These are phyloP conservation scores for Celastrina argiolus DNA, from an alignment of 2,888 invertebrate species.

Conservation along the genomic window DNA sequence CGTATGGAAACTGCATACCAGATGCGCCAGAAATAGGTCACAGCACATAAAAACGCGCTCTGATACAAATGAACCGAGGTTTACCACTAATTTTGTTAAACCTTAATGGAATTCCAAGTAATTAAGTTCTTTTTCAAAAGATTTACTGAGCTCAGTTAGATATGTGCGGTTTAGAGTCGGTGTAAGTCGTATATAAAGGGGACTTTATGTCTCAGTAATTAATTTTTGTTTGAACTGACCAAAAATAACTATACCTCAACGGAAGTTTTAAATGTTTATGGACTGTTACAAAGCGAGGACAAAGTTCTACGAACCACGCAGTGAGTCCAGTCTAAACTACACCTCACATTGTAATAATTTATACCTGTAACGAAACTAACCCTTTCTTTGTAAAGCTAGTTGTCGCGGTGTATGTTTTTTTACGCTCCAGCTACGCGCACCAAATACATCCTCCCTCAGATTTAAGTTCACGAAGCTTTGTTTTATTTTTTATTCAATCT, in stretches of 20 bases:
- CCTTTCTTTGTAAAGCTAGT: no score
- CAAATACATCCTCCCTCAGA: no score
- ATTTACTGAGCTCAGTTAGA: background rate
- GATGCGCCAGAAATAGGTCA: constrained; percentile 37
- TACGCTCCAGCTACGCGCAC: no score
- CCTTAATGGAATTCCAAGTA: constrained; percentile 25
- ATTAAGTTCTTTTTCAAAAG: constrained; percentile 20
- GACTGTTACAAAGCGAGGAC: no score
- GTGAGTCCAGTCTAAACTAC: no score
- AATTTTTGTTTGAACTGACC: background rate
- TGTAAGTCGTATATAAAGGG: no score
- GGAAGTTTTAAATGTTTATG: background rate
- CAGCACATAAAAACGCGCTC: constrained; percentile 31
- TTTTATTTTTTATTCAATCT: no score
- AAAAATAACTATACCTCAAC: background rate
- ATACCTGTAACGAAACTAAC: no score
- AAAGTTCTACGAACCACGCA: no score
- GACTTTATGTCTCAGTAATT: background rate
- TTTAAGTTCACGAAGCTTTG: no score
- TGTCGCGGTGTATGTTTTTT: no score
- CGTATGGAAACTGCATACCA: constrained; percentile 34
- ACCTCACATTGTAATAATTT: no score
- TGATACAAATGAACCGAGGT: background rate
- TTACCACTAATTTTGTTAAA: constrained; percentile 21
- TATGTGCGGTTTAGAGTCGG: background rate